Percentiles rank a stretch among this genome's conserved stretches.
phyloP scores from a whole-genome alignment of 2,888 invertebrate species.

The Hartigia nigra region DNA sequence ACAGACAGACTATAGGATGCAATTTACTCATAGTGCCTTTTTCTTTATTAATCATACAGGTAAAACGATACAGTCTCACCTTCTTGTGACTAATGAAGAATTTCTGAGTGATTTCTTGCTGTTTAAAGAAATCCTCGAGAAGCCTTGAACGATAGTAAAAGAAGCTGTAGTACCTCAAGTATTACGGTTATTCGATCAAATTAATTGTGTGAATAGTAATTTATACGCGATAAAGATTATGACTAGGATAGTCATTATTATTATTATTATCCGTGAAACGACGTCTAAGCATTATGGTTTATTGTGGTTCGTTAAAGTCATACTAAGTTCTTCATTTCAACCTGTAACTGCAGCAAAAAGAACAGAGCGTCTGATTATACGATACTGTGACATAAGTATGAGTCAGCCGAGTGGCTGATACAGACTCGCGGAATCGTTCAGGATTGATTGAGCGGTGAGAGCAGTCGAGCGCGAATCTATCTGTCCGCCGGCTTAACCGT shows the following conservation, averaged over 20 bases:
- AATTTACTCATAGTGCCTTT: neutral
- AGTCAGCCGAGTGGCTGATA: constrained; percentile 1
- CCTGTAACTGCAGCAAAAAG: neutral
- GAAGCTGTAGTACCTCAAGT: neutral
- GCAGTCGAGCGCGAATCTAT: constrained; percentile 31
- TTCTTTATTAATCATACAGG: neutral
- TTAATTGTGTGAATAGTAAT: neutral
- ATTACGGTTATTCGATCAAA: neutral
- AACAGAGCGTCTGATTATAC: neutral
- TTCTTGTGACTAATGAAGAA: neutral
- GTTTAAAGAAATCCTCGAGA: too few relatives aligned
- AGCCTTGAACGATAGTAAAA: neutral
- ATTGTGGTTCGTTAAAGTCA: neutral
- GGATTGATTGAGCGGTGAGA: constrained; percentile 30
- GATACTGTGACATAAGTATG: constrained; percentile 4
- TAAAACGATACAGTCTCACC: neutral
- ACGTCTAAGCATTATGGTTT: too few relatives aligned
- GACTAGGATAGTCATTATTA: neutral
- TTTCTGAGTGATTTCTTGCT: neutral
- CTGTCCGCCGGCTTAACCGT: constrained; percentile 15
- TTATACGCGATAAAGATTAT: neutral
- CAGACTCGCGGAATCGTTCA: constrained; percentile 3
- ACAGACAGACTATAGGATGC: neutral
- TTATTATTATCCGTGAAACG: neutral
- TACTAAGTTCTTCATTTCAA: neutral